phyloP scores from a whole-genome alignment of 1,140 invertebrate species.

The Diprion similis region DNA sequence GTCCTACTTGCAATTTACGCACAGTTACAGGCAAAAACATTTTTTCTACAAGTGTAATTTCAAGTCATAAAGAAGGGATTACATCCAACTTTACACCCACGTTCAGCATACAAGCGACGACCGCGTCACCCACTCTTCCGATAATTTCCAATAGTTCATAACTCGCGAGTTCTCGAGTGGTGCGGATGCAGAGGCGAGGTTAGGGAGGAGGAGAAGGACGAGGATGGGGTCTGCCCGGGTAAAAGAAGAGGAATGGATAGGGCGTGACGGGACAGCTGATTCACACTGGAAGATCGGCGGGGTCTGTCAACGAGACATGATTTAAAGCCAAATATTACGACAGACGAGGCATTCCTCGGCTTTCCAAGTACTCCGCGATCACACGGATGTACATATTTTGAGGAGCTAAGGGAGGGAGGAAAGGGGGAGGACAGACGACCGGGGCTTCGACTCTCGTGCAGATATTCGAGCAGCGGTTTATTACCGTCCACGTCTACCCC shows the following conservation, averaged over 20 bases:
- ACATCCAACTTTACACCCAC: too few species aligned
- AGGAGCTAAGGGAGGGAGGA: conserved; percentile 9
- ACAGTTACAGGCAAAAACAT: too few species aligned
- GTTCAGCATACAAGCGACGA: too few species aligned
- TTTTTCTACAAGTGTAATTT: too few species aligned
- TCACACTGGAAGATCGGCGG: background rate
- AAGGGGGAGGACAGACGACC: background rate
- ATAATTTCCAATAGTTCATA: conserved; percentile 16
- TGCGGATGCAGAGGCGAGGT: background rate
- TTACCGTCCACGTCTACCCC: conserved; percentile 16
- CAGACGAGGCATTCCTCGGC: conserved; percentile 56
- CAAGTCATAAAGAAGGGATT: too few species aligned
- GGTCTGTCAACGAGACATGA: conserved; percentile 58
- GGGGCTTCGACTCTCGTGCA: background rate
- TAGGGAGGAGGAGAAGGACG: background rate
- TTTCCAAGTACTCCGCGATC: conserved; percentile 34
- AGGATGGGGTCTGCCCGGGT: background rate
- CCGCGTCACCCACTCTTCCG: background rate
- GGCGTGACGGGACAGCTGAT: conserved; percentile 26
- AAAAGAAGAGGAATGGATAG: background rate
- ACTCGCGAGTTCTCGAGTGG: background rate
- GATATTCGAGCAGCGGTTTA: conserved; percentile 19
- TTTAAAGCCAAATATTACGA: conserved; percentile 65
- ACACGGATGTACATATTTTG: background rate
- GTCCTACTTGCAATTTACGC: too few species aligned